A percentile compares a stretch with the other conserved stretches of the same genome.
phyloP scores from a whole-genome alignment of 2,113 vertebrate species.

The Apodemus speciosus region DNA sequence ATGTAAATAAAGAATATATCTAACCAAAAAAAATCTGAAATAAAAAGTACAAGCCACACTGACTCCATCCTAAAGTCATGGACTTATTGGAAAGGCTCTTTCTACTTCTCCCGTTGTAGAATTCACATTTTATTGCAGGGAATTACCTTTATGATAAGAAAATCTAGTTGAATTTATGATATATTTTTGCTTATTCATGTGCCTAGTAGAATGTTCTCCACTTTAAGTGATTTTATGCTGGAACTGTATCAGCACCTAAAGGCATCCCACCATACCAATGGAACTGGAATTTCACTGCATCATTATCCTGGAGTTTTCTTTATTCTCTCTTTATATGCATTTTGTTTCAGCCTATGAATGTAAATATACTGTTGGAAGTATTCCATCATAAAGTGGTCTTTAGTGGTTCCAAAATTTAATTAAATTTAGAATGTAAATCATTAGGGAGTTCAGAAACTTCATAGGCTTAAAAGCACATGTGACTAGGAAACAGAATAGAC shows the following conservation, averaged over 20 bases:
- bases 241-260: conserved; percentile 1
- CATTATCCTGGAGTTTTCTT: background rate
- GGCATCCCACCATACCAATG: background rate
- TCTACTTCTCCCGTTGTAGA: background rate
- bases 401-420: conserved; percentile 50
- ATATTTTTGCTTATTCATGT: background rate
- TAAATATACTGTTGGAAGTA: conserved; percentile 26
- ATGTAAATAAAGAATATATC: no score
- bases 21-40: no score
- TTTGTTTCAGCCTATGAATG: background rate
- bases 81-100: no score
- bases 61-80: background rate
- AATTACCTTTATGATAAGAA: no score
- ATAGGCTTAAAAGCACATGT: conserved; percentile 35
- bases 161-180: background rate
- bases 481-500: conserved; percentile 31
- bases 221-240: background rate
- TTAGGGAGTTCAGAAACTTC: background rate
- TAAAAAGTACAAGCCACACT: background rate
- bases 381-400: conserved; percentile 28
- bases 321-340: background rate
- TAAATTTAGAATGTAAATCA: conserved; percentile 54
- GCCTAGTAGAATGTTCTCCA: background rate
- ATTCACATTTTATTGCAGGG: background rate
- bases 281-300: background rate